A percentile compares a stretch with the other conserved stretches of the same genome.
Conservation (phyloP, 1,140 invertebrate genomes). For the Micrasema longulum region DNA sequence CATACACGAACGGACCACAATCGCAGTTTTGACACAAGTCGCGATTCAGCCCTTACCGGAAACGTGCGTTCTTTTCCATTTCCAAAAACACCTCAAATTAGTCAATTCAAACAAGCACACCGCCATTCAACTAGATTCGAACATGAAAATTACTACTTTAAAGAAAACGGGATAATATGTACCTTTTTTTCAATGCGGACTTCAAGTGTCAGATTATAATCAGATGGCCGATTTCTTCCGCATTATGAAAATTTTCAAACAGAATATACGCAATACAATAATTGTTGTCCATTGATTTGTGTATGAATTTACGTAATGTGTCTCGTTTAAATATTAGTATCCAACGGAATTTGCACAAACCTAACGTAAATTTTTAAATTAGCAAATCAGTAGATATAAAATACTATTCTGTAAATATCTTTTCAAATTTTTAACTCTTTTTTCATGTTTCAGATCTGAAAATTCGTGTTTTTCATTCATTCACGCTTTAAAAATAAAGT, state of each 20-base stretch:
- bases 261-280: too few species aligned
- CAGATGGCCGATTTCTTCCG: conserved; percentile 36
- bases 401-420: too few species aligned
- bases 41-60: conserved; percentile 41
- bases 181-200: conserved; percentile 12
- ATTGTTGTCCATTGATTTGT: too few species aligned
- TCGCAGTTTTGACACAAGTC: conserved; percentile 42
- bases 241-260: conserved; percentile 14
- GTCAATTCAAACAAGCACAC: not conserved
- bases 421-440: too few species aligned
- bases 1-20: conserved; percentile 41
- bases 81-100: conserved; percentile 11
- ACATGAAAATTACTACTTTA: not conserved
- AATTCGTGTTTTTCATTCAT: too few species aligned
- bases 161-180: not conserved
- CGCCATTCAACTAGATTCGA: conserved; percentile 1
- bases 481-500: too few species aligned
- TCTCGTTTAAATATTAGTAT: too few species aligned
- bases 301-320: too few species aligned
- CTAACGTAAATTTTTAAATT: too few species aligned
- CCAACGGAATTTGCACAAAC: too few species aligned
- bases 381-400: too few species aligned
- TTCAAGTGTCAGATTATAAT: conserved; percentile 33
- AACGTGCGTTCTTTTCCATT: conserved; percentile 33
- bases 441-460: too few species aligned